These are phyloP conservation scores for Caenorhabditis sp. DNA, from an alignment of 2,888 invertebrate genomes.

Conservation along the genomic window DNA sequence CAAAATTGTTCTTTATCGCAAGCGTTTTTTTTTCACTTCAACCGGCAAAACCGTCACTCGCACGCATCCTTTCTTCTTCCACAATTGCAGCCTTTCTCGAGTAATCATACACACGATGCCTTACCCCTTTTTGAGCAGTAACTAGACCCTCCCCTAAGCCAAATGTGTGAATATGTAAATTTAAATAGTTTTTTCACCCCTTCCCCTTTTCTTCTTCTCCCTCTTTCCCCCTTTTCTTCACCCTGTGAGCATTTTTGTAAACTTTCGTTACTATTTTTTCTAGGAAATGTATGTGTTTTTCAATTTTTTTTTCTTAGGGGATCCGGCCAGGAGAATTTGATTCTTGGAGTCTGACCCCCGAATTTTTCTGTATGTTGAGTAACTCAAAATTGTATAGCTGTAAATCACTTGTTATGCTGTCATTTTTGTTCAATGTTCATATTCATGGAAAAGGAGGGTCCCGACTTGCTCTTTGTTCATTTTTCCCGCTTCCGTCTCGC, in stretches of 20 bases:
- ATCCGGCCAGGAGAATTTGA: constrained; percentile 4
- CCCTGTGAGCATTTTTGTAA: constrained; percentile 54
- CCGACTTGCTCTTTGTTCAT: constrained; percentile 44
- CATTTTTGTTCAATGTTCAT: constrained; percentile 44
- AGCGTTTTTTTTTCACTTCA: constrained; percentile 5
- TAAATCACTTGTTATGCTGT: constrained; percentile 59
- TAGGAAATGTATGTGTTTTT: constrained; percentile 26
- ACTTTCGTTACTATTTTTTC: constrained; percentile 49
- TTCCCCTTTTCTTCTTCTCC: constrained; percentile 13
- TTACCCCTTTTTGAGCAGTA: constrained; percentile 37
- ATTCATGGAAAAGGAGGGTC: constrained; percentile 57
- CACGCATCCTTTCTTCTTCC: constrained; percentile 22
- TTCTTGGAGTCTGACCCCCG: neutral
- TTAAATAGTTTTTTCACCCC: constrained; percentile 38
- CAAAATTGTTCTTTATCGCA: constrained; percentile 7
- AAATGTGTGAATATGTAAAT: constrained; percentile 59
- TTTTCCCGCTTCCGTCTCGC: constrained; percentile 17
- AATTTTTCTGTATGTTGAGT: constrained; percentile 52
- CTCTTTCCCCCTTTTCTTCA: neutral
- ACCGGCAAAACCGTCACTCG: neutral
- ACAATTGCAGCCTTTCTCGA: constrained; percentile 24
- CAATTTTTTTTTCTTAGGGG: constrained; percentile 27
- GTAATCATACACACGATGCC: neutral
- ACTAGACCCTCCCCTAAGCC: constrained; percentile 44
- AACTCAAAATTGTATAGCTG: constrained; percentile 56